These are phyloP conservation scores for Agapornis roseicollis DNA, from an alignment of 2,113 vertebrate species.

Conservation along the genomic window DNA sequence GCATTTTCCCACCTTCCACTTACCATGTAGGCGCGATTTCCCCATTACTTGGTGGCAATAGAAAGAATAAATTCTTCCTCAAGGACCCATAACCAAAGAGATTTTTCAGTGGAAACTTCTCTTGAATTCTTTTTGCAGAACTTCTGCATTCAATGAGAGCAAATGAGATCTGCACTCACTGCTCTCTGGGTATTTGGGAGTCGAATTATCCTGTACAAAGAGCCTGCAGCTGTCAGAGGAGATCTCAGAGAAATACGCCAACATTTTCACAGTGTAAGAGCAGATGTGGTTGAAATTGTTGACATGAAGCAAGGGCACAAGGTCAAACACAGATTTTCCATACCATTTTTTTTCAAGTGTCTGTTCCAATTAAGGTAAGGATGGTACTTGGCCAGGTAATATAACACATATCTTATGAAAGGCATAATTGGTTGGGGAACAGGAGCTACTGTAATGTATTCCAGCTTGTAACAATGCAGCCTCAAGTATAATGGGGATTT, in stretches of 20 bases:
- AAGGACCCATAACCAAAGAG: background rate
- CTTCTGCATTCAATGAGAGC: background rate
- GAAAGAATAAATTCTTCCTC: background rate
- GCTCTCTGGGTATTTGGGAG: background rate
- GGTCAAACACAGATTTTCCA: slow-evolving; percentile 70
- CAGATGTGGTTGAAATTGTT: slow-evolving; percentile 71
- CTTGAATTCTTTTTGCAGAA: slow-evolving; percentile 33
- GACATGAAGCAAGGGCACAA: slow-evolving; percentile 51
- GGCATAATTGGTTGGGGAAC: slow-evolving; percentile 39
- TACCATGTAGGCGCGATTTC: accelerated
- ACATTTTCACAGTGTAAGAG: slow-evolving; percentile 67
- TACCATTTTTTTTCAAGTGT: slow-evolving; percentile 67
- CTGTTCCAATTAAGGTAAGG: slow-evolving; percentile 29
- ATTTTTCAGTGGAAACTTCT: slow-evolving; percentile 38
- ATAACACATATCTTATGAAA: slow-evolving; percentile 10
- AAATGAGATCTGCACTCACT: background rate
- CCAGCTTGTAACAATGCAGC: slow-evolving; percentile 10
- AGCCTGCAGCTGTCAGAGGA: slow-evolving; percentile 68
- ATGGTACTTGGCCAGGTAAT: background rate
- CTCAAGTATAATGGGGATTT: background rate
- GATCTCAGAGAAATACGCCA: slow-evolving; percentile 56
- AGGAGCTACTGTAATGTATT: slow-evolving; percentile 58
- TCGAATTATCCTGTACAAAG: slow-evolving; percentile 39
- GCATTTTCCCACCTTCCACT: background rate
- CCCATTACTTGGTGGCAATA: background rate